Evolutionary conservation across 2,888 invertebrate species (phyloP).

Genomic region (Leucozona laternaria): DNA sequence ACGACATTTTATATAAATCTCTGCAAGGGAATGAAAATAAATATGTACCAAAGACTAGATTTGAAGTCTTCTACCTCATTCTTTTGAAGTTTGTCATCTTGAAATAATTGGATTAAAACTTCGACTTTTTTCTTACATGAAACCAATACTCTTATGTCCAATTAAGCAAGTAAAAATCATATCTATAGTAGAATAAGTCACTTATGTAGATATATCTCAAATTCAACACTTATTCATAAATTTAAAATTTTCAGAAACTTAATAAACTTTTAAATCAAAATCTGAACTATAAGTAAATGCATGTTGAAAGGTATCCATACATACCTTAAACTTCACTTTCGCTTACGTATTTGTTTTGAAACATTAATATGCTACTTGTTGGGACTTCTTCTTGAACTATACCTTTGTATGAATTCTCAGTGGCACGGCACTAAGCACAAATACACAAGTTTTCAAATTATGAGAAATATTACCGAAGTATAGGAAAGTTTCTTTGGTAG

Average conservation of each 20-base stretch:
- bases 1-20: too few relatives aligned
- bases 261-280: constrained; percentile 30
- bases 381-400: constrained; percentile 13
- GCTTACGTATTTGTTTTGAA: constrained; percentile 33
- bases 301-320: constrained; percentile 45
- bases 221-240: background rate
- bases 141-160: too few relatives aligned
- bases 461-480: constrained; percentile 56
- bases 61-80: too few relatives aligned
- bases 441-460: constrained; percentile 58
- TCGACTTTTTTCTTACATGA: too few relatives aligned
- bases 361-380: constrained; percentile 46
- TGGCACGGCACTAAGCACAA: constrained; percentile 22
- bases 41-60: too few relatives aligned
- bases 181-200: too few relatives aligned
- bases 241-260: background rate
- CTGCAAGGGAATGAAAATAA: too few relatives aligned
- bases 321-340: constrained; percentile 33
- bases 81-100: too few relatives aligned
- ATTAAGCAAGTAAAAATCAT: background rate
- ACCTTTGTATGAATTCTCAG: constrained; percentile 40
- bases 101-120: too few relatives aligned
- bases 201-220: too few relatives aligned
- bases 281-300: background rate
- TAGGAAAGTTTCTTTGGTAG: constrained; percentile 58